Base-by-base conservation (phyloP, 2,888 invertebrate species). In the Automeris io region DNA sequence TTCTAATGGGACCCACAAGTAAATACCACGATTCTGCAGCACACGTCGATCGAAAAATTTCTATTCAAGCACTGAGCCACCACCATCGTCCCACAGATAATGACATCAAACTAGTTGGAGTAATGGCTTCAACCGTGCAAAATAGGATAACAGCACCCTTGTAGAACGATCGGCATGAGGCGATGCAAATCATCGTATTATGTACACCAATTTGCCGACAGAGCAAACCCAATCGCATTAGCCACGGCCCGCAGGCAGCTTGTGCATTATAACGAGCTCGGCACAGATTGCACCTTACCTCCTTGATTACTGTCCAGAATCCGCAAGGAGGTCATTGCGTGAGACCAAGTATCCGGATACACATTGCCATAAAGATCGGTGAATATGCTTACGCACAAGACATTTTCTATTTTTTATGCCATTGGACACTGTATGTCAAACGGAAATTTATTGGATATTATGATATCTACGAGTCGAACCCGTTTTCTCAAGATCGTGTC, bases 201-300 rank as follows among this genome's bases (percentile, higher is more conserved):
- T 16, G n/a, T 21, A 34, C 34, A 26, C 21, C 26, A 18, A 33
- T 33, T 33, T 29, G 38, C 33, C 26, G 26, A 39, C 26, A 34
- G 33, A 39, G 12, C 22, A 21, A 16, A 16, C 12, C 12, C 29
- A 16, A 29, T 39, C 33, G 34, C 33, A 35, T 34, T 34, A 22
- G 39, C 29, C 34, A 34, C 22, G 39, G 39, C n/a, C 13, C 26
- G 34, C 34, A 11, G 26, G n/a, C n/a, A 29, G 37, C 11, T 11
- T 24, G 23, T 26, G 37, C 37, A 37, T 24, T 31, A 23, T 37
- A 37, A 37, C 37, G 23, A 37, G 31, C 37, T 4, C 7, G 16
- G 23, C 18, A 29, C 29, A 37, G 37, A 39, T 34, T 39, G 39
- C 39, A 39, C 39, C 29, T 39, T 39, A 34, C 34, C 25, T 34